Evolutionary conservation across 2,113 vertebrate genomes (phyloP), one percentile per base, ranked within the genome.

Genomic region (Machaerirhynchus nigripectus): DNA sequence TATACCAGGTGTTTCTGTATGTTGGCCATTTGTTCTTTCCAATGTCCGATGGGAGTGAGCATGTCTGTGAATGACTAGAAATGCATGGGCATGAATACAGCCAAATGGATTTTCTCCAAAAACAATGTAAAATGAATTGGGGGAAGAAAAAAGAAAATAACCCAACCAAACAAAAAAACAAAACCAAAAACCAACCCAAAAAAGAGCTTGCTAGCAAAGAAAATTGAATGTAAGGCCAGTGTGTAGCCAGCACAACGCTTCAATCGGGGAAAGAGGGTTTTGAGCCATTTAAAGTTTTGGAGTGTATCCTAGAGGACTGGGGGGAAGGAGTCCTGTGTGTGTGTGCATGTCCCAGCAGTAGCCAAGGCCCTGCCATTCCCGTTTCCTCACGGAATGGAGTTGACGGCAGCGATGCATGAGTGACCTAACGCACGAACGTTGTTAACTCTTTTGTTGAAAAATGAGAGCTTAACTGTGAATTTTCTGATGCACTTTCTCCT

Each of bases 61-160:
- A 98, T 98, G 98, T 96, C 91, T 95, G 96, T 83, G 97, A 95
- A 97, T 98, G 97, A 96, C 96, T 97, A 97, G 97, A 97, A 97
- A 87, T 98, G 98, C 98, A 98, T 98, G 98, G 97, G 98, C 98
- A 98, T 98, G 98, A 97, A 65, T 89, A 69, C 95, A 97, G 96
- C 95, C 97, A 96, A 97, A 97, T 96, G 98, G 98, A 98, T 97
- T 97, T 98, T 97, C 98, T 98, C 98, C 98, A 98, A 98, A 98
- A 98, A 97, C 93, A 0, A 76, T 94, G 81, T 77, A 39, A 95
- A 97, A 87, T 65, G 57, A 95, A 95, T 92, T 88, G 90, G 85
- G 86, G 80, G 47, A 57, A 85, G 17, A 40, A 73, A 49, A 35
- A 31, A 44, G 13, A 53, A 26, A 24, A 20, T 3, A 3, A 27